phyloP scores from a whole-genome alignment of 2,113 vertebrate species.

The Micronycteris hirsuta region DNA sequence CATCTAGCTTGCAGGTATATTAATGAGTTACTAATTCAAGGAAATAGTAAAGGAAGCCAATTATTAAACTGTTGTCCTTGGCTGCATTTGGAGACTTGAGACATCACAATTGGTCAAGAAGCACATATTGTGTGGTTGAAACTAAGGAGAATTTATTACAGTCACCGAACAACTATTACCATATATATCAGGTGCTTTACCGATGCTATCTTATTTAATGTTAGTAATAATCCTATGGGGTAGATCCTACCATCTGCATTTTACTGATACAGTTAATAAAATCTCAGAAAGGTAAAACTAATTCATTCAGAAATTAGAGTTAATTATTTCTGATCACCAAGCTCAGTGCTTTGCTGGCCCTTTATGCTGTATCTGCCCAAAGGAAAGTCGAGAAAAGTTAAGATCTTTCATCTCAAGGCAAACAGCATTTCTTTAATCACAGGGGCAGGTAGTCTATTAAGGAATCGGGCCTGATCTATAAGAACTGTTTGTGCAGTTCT shows the following conservation, averaged over 20 bases:
- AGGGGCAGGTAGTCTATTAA: not conserved
- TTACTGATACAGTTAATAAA: not conserved
- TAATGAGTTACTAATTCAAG: slow-evolving; percentile 12
- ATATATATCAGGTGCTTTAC: not conserved
- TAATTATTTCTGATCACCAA: not conserved
- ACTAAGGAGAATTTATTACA: not conserved
- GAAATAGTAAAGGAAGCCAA: slow-evolving; percentile 18
- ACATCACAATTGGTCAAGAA: not conserved
- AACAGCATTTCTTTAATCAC: not conserved
- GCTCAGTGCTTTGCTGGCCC: not conserved
- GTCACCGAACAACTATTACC: not conserved
- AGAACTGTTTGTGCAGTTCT: not conserved
- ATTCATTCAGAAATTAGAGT: not conserved
- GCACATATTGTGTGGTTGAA: not conserved
- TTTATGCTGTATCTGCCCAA: not conserved
- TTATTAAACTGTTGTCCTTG: slow-evolving; percentile 9
- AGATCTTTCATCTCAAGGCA: not conserved
- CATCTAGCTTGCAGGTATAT: not conserved
- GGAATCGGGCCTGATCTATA: not conserved
- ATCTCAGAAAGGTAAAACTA: not conserved
- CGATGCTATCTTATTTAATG: not conserved
- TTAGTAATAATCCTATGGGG: not conserved
- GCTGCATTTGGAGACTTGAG: not conserved
- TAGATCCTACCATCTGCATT: not conserved
- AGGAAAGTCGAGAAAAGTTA: not conserved